Percentiles rank a stretch among this genome's conserved stretches.
Evolutionary conservation across 2,113 vertebrate genomes (phyloP).

Genomic region (Cyanoderma ruficeps): DNA sequence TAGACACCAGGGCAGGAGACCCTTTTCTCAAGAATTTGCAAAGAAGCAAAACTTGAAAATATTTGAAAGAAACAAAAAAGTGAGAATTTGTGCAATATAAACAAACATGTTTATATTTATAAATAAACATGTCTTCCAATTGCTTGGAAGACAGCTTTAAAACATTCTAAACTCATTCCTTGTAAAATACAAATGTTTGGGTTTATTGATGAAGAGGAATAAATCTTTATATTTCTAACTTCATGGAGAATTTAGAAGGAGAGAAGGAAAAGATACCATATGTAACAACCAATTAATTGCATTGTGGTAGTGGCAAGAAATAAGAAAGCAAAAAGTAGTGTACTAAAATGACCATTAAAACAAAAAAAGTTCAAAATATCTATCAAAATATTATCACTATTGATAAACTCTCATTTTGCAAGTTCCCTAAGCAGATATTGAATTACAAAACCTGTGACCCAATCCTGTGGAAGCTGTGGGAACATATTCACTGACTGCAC

Average conservation of each 20-base stretch:
- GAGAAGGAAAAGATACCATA: background rate
- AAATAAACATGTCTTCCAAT: background rate
- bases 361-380: background rate
- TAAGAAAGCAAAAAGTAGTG: background rate
- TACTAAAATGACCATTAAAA: background rate
- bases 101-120: background rate
- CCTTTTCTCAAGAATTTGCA: background rate
- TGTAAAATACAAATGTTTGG: background rate
- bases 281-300: background rate
- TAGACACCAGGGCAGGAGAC: background rate
- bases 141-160: background rate
- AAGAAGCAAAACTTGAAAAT: background rate
- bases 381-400: background rate
- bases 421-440: background rate
- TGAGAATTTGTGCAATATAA: background rate
- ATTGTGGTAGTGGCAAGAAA: background rate
- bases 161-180: background rate
- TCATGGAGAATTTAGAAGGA: background rate
- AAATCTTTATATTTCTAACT: background rate
- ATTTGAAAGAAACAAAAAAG: background rate
- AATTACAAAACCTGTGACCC: background rate
- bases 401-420: background rate
- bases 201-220: background rate
- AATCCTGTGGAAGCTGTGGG: background rate
- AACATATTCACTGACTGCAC: background rate